Evolutionary conservation across 35 echinoderm and acorn worm species (phyloP).

Genomic region (Ophiothrix spiculata): DNA sequence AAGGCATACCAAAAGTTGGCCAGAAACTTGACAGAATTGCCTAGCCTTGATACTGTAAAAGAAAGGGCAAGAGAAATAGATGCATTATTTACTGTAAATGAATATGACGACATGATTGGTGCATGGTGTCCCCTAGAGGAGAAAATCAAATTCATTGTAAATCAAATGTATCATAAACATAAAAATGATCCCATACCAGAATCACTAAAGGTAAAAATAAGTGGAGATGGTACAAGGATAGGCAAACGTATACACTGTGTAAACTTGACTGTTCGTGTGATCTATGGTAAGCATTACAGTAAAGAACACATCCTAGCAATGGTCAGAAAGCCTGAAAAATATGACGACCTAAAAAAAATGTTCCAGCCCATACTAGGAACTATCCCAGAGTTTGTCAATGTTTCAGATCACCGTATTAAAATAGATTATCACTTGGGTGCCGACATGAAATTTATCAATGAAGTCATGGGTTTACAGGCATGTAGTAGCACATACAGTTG

Average conservation of each 20-base stretch:
- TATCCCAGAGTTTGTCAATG: too few relatives aligned
- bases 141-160: not conserved
- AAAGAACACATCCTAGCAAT: not conserved
- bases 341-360: too few relatives aligned
- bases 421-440: slow-evolving; percentile 14
- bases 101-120: not conserved
- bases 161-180: not conserved
- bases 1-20: not conserved
- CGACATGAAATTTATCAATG: slow-evolving; percentile 34
- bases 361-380: too few relatives aligned
- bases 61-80: not conserved
- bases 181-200: not conserved
- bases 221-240: slow-evolving; percentile 10
- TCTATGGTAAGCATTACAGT: slow-evolving; percentile 15
- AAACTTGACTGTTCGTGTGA: not conserved
- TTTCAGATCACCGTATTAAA: too few relatives aligned
- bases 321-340: too few relatives aligned
- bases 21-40: not conserved
- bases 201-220: not conserved
- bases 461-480: slow-evolving; percentile 23
- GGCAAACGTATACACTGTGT: slow-evolving; percentile 19
- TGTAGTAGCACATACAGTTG: not conserved
- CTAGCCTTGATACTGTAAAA: not conserved
- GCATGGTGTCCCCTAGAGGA: not conserved
- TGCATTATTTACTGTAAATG: not conserved